Percentiles rank a stretch among this genome's conserved stretches.
phyloP scores from a whole-genome alignment of 1,140 invertebrate species.

The Diorhabda elongata region DNA sequence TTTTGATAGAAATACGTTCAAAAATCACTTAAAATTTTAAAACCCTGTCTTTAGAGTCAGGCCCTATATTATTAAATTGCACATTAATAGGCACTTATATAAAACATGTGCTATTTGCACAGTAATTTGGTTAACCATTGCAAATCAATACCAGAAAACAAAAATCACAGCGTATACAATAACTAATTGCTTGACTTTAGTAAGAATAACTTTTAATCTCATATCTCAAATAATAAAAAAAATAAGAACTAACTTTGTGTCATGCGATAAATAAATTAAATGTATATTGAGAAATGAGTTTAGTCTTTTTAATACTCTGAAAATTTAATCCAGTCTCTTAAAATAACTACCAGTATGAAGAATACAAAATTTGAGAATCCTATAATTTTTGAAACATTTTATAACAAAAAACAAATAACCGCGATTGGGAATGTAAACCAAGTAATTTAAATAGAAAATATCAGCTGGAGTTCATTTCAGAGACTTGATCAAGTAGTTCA shows the following conservation, averaged over 20 bases:
- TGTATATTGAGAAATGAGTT: conserved; percentile 3
- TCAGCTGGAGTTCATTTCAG: too few relatives aligned
- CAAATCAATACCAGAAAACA: conserved; percentile 4
- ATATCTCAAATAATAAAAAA: neutral
- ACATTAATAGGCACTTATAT: conserved; percentile 43
- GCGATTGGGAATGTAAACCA: too few relatives aligned
- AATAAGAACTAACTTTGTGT: neutral
- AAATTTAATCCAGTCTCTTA: neutral
- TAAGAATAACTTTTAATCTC: neutral
- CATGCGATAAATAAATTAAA: neutral
- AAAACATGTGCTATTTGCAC: conserved; percentile 1
- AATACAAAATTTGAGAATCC: too few relatives aligned
- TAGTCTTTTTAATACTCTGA: conserved; percentile 2
- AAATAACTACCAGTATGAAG: neutral
- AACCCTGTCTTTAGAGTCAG: conserved; percentile 45
- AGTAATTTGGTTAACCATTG: conserved; percentile 23
- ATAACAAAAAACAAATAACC: too few relatives aligned
- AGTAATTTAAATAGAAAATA: too few relatives aligned
- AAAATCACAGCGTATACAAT: neutral
- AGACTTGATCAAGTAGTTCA: too few relatives aligned
- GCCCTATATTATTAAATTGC: conserved; percentile 42
- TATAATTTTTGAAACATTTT: too few relatives aligned
- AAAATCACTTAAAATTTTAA: conserved; percentile 35
- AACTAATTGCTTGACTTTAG: conserved; percentile 2
- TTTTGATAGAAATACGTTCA: conserved; percentile 34